Base-by-base conservation (phyloP, 2,113 vertebrate species). In the Puffinus mauretanicus region DNA sequence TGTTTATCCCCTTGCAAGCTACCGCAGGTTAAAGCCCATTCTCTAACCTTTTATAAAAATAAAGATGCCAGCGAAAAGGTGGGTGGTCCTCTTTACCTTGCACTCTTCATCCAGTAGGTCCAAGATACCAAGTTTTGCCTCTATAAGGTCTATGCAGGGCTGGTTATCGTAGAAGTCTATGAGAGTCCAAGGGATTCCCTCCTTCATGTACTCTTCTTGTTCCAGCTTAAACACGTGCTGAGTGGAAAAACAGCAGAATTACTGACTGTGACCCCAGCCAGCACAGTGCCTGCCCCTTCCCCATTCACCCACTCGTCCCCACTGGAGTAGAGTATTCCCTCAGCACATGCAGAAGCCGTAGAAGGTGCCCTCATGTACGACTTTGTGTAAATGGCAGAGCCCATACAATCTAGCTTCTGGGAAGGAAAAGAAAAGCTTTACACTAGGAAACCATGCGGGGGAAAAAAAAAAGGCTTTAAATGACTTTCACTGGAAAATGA, bases 141-240 rank as follows among this genome's bases (percentile, higher is more conserved):
- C 99, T 38, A 99, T 99, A 70, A 99, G 98, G 95, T 99, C 99
- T 34, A 99, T 99, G 76, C 99, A 99, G 3, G 99, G 99, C 94
- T 99, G 99, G 97, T 99, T 99, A 90, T 99, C 99, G 0, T 98
- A 98, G 97, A 99, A 99, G 76, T 99, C 99, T 22, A 99, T 99
- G 38, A 99, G 96, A 6, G 99, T 99, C 99, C 99, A 99, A 13
- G 99, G 99, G 91, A 99, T 99, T 95, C 97, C 98, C 91, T 99
- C 99, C 95, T 98, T 99, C 99, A 99, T 99, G 92, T 99, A 99
- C 84, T 99, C 99, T 40, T 99, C 99, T 95, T 99, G 99, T 55
- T 99, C 99, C 98, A 99, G 95, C 92, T 99, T 99, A 58, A 99
- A 99, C 19, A 99, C 99, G 0, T 99, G 99, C 99, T 99, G 96